These are phyloP conservation scores for Himalopsyche kuldschensis DNA, from an alignment of 2,888 invertebrate genomes.

Conservation along the genomic window DNA sequence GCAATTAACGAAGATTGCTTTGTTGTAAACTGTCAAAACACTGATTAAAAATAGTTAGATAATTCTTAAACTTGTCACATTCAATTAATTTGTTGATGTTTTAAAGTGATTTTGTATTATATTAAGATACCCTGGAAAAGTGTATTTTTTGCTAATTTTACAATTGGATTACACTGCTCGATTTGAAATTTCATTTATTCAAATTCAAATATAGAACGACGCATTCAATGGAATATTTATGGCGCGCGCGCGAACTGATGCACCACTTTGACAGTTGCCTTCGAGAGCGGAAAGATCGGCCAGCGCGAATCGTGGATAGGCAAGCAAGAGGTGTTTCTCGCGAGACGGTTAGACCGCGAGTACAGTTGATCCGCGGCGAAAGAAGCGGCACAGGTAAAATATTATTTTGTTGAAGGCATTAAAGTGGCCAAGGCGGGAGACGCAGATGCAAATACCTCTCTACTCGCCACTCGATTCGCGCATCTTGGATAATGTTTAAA, in stretches of 20 bases:
- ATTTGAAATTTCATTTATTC: too few species aligned
- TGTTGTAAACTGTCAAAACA: background rate
- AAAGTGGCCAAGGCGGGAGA: background rate
- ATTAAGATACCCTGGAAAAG: too few species aligned
- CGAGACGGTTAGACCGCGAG: conserved; percentile 1
- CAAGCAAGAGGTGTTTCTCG: background rate
- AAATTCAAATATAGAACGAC: too few species aligned
- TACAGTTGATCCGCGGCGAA: background rate
- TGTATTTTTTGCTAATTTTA: too few species aligned
- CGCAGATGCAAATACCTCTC: background rate
- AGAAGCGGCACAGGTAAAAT: background rate
- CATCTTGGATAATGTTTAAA: background rate
- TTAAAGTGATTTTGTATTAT: too few species aligned
- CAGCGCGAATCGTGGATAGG: background rate
- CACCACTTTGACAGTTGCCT: background rate
- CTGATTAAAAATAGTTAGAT: background rate
- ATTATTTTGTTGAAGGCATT: background rate
- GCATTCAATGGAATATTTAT: background rate
- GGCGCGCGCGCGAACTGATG: background rate
- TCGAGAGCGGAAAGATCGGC: background rate
- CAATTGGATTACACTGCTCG: too few species aligned
- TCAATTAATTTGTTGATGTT: too few species aligned
- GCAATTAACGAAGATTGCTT: background rate
- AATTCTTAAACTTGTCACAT: background rate
- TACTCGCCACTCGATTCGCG: background rate